These are phyloP conservation scores for Pristionchus exspectatus DNA, from an alignment of 2,888 invertebrate species.

Conservation along the genomic window DNA sequence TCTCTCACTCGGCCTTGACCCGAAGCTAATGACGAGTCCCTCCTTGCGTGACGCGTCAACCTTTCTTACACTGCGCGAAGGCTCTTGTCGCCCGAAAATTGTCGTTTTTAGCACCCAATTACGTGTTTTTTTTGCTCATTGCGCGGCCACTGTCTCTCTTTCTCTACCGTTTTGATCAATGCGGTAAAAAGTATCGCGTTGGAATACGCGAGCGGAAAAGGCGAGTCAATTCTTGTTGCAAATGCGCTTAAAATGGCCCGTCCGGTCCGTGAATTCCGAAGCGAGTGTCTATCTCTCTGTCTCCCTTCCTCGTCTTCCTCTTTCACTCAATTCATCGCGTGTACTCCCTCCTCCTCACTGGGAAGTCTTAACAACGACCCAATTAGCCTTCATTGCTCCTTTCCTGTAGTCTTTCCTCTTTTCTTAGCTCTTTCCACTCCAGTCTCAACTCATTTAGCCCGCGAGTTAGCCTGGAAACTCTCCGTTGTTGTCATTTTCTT, in stretches of 20 bases:
- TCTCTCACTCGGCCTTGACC: not conserved
- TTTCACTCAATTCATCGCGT: not conserved
- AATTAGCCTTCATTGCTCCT: not conserved
- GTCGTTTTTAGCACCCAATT: not conserved
- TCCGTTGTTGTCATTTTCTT: not conserved
- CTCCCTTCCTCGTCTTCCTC: not conserved
- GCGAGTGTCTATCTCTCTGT: slow-evolving; percentile 9
- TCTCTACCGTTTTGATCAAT: not conserved
- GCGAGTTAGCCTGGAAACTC: not conserved
- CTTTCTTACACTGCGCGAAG: not conserved
- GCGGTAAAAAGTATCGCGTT: not conserved
- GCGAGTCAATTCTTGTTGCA: slow-evolving; percentile 9
- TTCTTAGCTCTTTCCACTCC: not conserved
- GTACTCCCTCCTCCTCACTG: not conserved
- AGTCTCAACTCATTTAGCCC: not conserved
- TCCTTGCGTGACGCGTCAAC: not conserved
- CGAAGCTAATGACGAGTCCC: not conserved
- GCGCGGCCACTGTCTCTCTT: not conserved
- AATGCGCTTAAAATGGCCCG: slow-evolving; percentile 5
- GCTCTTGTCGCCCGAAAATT: not conserved
- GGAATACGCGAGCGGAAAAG: slow-evolving; percentile 6
- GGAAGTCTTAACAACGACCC: not conserved
- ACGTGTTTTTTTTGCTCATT: not conserved
- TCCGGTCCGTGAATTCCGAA: not conserved
- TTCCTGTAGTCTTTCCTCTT: slow-evolving; percentile 2